These are phyloP conservation scores for Steinernema scapterisci DNA, from an alignment of 2,888 invertebrate genomes.

Conservation along the genomic window DNA sequence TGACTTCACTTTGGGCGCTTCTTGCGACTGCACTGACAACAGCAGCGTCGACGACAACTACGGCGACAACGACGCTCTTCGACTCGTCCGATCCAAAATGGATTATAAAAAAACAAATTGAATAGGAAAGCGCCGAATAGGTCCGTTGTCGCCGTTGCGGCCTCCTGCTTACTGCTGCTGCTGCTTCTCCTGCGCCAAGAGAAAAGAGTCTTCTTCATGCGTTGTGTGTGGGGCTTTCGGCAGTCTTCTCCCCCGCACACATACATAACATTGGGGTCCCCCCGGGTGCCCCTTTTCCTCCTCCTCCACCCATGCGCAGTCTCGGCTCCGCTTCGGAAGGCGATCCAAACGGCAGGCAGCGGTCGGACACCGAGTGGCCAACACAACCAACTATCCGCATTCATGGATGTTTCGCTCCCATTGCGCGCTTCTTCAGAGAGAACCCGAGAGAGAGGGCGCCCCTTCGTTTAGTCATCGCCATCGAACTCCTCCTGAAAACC, in stretches of 20 bases:
- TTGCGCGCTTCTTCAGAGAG: background rate
- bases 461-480: too few relatives aligned
- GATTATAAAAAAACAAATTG: conserved; percentile 31
- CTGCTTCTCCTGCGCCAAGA: too few relatives aligned
- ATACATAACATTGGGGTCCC: background rate
- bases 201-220: background rate
- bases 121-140: conserved; percentile 31
- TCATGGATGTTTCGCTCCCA: conserved; percentile 27
- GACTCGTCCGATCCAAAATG: conserved; percentile 32
- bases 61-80: background rate
- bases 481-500: too few relatives aligned
- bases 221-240: background rate
- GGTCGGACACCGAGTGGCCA: background rate
- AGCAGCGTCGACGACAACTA: background rate
- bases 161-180: too few relatives aligned
- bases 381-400: background rate
- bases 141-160: conserved; percentile 14
- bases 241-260: too few relatives aligned
- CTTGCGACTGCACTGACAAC: background rate
- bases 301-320: too few relatives aligned
- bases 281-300: background rate
- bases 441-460: too few relatives aligned
- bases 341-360: too few relatives aligned
- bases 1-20: conserved; percentile 8
- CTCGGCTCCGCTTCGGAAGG: too few relatives aligned